Conservation (phyloP, 2,888 invertebrate species). For the Hipparchia sbordonii region DNA sequence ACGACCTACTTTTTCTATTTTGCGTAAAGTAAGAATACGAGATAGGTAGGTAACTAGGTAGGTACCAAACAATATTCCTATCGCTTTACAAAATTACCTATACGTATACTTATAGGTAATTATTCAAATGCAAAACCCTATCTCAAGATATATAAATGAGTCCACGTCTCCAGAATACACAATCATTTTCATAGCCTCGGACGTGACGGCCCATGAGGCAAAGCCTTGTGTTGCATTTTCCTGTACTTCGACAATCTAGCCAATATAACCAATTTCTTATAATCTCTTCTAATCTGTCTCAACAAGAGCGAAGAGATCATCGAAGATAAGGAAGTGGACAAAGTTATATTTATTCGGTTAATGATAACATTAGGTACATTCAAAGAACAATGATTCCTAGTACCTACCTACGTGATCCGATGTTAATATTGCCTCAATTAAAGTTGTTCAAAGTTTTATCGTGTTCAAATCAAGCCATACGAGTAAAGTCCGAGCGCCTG, state of each 20-base stretch:
- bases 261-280: slow-evolving; percentile 14
- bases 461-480: neutral
- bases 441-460: neutral
- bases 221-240: slow-evolving; percentile 55
- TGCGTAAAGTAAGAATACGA: neutral
- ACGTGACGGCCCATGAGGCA: slow-evolving; percentile 66
- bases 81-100: neutral
- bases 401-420: slow-evolving; percentile 23
- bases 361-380: slow-evolving; percentile 10
- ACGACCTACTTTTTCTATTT: too few relatives aligned
- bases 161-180: slow-evolving; percentile 41
- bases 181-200: slow-evolving; percentile 50
- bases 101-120: too few relatives aligned
- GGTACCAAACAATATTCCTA: neutral
- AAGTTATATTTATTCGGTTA: neutral
- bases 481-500: too few relatives aligned
- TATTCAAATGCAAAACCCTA: neutral
- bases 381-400: slow-evolving; percentile 19
- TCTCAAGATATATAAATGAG: slow-evolving; percentile 23
- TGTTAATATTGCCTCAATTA: slow-evolving; percentile 19
- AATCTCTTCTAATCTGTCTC: slow-evolving; percentile 2
- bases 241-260: slow-evolving; percentile 35
- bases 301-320: neutral
- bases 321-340: slow-evolving; percentile 27
- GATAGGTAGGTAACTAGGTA: neutral